These are phyloP conservation scores for Gymnorhina tibicen DNA, from an alignment of 2,113 vertebrate species.

Conservation along the genomic window DNA sequence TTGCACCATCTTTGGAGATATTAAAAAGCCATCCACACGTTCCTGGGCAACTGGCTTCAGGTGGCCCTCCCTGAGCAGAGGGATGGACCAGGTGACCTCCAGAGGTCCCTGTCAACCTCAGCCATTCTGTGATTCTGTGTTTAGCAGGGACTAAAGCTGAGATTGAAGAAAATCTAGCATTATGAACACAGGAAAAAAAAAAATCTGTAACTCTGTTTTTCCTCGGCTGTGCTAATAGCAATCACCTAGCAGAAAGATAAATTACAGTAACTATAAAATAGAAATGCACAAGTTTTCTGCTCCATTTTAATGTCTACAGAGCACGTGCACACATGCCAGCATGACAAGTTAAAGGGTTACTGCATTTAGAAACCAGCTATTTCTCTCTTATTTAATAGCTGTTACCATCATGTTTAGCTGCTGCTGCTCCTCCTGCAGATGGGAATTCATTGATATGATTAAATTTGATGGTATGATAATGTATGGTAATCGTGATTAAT, in stretches of 20 bases:
- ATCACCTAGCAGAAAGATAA: neutral
- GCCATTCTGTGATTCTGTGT: neutral
- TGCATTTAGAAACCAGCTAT: constrained; percentile 26
- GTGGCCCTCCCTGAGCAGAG: neutral
- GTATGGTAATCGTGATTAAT: constrained; percentile 96
- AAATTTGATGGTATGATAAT: constrained; percentile 97
- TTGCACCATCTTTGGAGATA: neutral
- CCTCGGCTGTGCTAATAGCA: neutral
- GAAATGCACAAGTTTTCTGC: neutral
- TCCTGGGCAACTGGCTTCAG: neutral
- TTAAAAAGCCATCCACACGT: neutral
- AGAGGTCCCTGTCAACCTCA: neutral
- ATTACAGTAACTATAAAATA: neutral
- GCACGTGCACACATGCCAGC: neutral
- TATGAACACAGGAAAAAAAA: neutral
- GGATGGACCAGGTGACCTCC: neutral
- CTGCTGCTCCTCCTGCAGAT: constrained; percentile 76
- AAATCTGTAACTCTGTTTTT: neutral
- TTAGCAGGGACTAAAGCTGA: neutral
- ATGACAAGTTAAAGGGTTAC: constrained; percentile 22
- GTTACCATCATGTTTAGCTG: constrained; percentile 66
- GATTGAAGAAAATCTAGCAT: neutral
- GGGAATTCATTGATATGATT: constrained; percentile 86
- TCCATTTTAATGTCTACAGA: neutral
- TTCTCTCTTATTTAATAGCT: constrained; percentile 57